phyloP scores from a whole-genome alignment of 1,140 invertebrate species.

The Polyergus mexicanus region DNA sequence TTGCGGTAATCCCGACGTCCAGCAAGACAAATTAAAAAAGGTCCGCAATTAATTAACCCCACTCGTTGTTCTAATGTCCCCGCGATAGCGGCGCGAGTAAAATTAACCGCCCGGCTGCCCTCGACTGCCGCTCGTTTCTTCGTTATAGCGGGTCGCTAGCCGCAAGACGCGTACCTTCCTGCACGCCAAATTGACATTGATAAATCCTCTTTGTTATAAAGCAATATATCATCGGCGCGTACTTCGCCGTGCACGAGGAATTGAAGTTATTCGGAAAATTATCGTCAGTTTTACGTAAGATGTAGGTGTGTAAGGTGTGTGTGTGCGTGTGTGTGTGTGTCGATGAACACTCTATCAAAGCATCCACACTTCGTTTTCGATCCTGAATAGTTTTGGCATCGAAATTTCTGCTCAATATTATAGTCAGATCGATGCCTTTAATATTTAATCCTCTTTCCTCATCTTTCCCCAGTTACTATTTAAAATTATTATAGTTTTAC shows the following conservation, averaged over 20 bases:
- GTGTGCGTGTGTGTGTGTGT: neutral
- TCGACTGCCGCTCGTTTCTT: constrained; percentile 33
- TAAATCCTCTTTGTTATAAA: constrained; percentile 77
- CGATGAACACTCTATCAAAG: neutral
- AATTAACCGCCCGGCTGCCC: constrained; percentile 56
- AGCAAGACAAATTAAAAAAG: constrained; percentile 55
- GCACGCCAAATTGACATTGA: constrained; percentile 76
- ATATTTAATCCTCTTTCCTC: neutral
- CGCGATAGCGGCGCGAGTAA: constrained; percentile 62
- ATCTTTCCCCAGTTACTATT: neutral
- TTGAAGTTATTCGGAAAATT: constrained; percentile 72
- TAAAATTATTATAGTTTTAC: neutral
- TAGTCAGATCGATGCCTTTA: neutral
- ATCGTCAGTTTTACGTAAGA: constrained; percentile 7
- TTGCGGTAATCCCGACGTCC: constrained; percentile 29
- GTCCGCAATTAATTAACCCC: constrained; percentile 68
- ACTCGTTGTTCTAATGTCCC: constrained; percentile 49
- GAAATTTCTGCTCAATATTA: neutral
- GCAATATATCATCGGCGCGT: constrained; percentile 71
- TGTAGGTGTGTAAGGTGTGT: no score
- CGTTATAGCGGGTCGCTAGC: constrained; percentile 25
- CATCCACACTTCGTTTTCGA: constrained; percentile 10
- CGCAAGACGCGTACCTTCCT: constrained; percentile 53
- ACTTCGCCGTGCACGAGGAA: constrained; percentile 40
- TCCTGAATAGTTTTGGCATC: constrained; percentile 2